Base-by-base conservation (phyloP, 2,888 invertebrate species). In the Eupeodes latifasciatus region DNA sequence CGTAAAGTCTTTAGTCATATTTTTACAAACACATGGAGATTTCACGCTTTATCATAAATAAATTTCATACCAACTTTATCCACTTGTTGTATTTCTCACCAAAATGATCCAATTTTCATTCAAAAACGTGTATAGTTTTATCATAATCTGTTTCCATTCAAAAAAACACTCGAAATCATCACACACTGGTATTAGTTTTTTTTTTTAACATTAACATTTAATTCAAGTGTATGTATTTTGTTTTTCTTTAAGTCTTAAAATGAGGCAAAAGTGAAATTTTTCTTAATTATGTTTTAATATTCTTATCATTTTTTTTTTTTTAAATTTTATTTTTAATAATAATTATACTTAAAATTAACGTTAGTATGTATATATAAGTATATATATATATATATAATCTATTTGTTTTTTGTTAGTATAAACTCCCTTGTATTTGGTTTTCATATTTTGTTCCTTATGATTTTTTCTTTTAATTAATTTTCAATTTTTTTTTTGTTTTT, bases 381-480 rank as follows among this genome's bases (percentile, higher is more conserved):
- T 88, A 83, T 86, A 85, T 89, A 83, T 86, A 85, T 89, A 80
- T 81, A 81, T 72, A 72, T 72, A 72, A 72, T 85, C 64, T 79
- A 89, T 80, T 59, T 62, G 53, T 79, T 27, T 85, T 78, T 90
- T 89, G 91, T 91, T 92, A 93, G 92, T 91, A 92, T 93, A 91
- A 93, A 92, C 93, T 93, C 93, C 93, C 93, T 93, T 93, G 93
- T 93, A 93, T 93, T 92, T 91, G 92, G 92, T 93, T 93, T 92
- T 91, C 92, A 91, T 92, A 90, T 90, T 92, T 93, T 92, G 93
- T 92, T 93, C 92, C 92, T 91, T 91, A 91, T 91, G 90, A 91
- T 91, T 92, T 91, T 91, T 89, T 81, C 85, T 72, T 19, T 34
- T 27, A 47, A 47, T 47, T 36, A 3, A n/a, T 14, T 19, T 61